Percentiles rank a stretch among this genome's conserved stretches.
These are phyloP conservation scores for Sternarchorhynchus goeldii DNA, from an alignment of 2,797 vertebrate species.

Conservation along the genomic window DNA sequence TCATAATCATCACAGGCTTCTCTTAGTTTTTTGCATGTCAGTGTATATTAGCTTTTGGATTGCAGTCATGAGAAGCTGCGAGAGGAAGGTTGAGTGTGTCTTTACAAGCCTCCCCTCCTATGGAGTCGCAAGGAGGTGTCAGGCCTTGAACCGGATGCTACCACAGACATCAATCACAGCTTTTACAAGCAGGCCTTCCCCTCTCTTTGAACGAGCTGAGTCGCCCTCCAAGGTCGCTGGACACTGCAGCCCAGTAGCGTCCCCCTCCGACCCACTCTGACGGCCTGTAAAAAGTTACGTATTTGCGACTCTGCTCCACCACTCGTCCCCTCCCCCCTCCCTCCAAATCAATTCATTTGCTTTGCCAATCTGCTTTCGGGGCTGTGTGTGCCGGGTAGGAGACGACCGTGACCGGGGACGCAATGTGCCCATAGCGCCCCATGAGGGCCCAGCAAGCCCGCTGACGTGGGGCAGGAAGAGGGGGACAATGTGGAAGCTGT, in stretches of 20 bases:
- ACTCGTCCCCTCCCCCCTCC: too few relatives aligned
- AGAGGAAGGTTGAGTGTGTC: not conserved
- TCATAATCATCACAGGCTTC: not conserved
- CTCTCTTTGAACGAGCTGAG: conserved; percentile 15
- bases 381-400: conserved; percentile 14
- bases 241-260: not conserved
- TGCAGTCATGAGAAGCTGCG: not conserved
- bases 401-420: conserved; percentile 18
- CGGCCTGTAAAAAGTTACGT: too few relatives aligned
- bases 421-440: conserved; percentile 6
- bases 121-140: conserved; percentile 11
- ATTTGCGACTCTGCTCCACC: too few relatives aligned
- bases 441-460: not conserved
- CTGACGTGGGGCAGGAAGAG: not conserved
- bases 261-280: too few relatives aligned
- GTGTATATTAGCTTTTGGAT: not conserved
- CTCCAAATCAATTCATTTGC: not conserved
- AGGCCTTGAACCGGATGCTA: not conserved
- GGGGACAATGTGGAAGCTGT: conserved; percentile 67
- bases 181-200: conserved; percentile 32
- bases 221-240: not conserved
- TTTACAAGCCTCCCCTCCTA: conserved; percentile 20
- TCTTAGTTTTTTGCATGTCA: not conserved
- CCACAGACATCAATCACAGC: conserved; percentile 40
- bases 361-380: conserved; percentile 47